phyloP scores from a whole-genome alignment of 2,113 vertebrate species.

The Vulpes lagopus region DNA sequence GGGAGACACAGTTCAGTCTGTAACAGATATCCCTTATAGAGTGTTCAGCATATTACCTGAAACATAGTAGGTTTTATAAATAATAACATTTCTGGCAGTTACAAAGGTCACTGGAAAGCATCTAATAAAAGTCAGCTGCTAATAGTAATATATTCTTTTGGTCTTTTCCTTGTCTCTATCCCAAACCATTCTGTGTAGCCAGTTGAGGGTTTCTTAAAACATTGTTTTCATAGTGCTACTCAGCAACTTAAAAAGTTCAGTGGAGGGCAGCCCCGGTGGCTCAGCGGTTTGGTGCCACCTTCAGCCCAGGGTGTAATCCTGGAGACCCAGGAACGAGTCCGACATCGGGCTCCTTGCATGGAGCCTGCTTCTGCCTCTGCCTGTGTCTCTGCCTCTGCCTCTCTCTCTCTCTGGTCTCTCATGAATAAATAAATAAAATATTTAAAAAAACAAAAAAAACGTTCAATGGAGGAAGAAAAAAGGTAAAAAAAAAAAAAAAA shows the following conservation, averaged over 20 bases:
- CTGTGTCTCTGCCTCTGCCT: too few relatives aligned
- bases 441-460: too few relatives aligned
- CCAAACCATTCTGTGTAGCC: not conserved
- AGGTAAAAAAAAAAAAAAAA: not conserved
- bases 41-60: not conserved
- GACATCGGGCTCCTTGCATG: too few relatives aligned
- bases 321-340: too few relatives aligned
- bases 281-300: too few relatives aligned
- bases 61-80: constrained; percentile 27
- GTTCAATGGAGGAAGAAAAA: too few relatives aligned
- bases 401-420: too few relatives aligned
- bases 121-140: constrained; percentile 8
- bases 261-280: not conserved
- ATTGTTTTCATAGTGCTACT: not conserved
- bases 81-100: constrained; percentile 32
- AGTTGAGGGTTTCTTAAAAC: not conserved
- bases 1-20: not conserved
- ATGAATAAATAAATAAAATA: too few relatives aligned
- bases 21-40: not conserved
- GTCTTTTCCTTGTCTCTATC: not conserved
- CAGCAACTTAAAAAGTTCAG: not conserved
- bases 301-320: too few relatives aligned
- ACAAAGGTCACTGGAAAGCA: not conserved
- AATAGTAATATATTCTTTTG: not conserved
- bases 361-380: too few relatives aligned